Evolutionary conservation across 1,140 invertebrate genomes (phyloP), one percentile per base, ranked within the genome.

Genomic region (Drosophila quadrilineata): DNA sequence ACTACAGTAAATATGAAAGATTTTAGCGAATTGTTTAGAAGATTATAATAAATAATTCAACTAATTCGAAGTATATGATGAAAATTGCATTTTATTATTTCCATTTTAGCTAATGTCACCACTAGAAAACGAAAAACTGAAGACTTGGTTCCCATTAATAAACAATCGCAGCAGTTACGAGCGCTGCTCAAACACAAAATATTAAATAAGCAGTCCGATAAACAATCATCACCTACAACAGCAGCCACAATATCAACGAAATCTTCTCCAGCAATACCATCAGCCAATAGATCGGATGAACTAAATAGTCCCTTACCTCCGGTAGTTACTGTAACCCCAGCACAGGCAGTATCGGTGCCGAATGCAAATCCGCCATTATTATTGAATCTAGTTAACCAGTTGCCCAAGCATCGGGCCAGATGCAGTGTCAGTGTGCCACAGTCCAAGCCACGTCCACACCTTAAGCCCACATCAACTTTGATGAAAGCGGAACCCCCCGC

Each of bases 181-280:
- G 41, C 67, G 3, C 24, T 88, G 3, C 26, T 88, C 0, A 87
- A 87, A 17, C 70, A 70, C 33, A 63, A 60, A 43, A 79, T 79
- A 46, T 41, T 84, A n/a, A 79, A 68, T 46, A 84, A 84, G 29
- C 14, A n/a, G n/a, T n/a, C n/a, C n/a, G n/a, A n/a, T n/a, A n/a
- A n/a, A n/a, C n/a, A n/a, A n/a, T n/a, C n/a, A n/a, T n/a, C n/a
- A n/a, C n/a, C n/a, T n/a, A n/a, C n/a, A n/a, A n/a, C n/a, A n/a
- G n/a, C n/a, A n/a, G n/a, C n/a, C n/a, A n/a, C n/a, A n/a, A n/a
- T n/a, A n/a, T n/a, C 26, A 16, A 1, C 41, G 0, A 17, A 35
- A 1, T 28, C 10, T 6, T 2, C 38, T n/a, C 31, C 24, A n/a
- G 1, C 43, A 10, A 33, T 28, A 2, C n/a, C 38, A 9, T 40